Evolutionary conservation across 2,797 vertebrate genomes (phyloP), one percentile per base, ranked within the genome.

Genomic region (Parambassis ranga): DNA sequence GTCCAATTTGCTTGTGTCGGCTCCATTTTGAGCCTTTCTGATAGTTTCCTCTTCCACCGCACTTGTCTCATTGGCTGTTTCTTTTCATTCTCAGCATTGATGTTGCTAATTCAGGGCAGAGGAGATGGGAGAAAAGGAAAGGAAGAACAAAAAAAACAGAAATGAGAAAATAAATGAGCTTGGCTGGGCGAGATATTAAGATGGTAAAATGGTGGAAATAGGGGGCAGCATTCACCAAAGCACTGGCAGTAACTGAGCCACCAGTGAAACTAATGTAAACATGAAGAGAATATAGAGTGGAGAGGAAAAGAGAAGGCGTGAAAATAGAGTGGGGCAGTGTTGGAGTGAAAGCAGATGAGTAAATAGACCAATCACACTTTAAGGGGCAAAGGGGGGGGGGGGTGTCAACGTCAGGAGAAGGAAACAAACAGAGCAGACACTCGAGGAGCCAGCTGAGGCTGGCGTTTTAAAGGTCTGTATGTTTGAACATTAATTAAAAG

Each of bases 401-500:
- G 35, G 49, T 26, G 61, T 18, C 36, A 52, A 66, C 3, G 43
- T 30, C 24, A 23, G 44, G 30, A 37, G 61, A 43, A 35, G 35
- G 55, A 62, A 76, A 68, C 60, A 75, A 79, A 79, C 26, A 26
- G 33, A 65, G 51, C 13, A 16, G 37, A 65, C 62, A 58, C 26
- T 41, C 1, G 69, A 31, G 60, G 52, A 33, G 52, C 44, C 36
- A 62, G 71, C 72, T 57, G 71, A 70, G 75, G 63, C 22, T 47
- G 70, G 41, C 32, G 30, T 82, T 82, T 90, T 89, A 91, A 91
- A 91, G 90, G 89, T 90, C 87, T 58, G 71, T 85, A 75, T 80
- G 46, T 89, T 90, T 88, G 89, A 91, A 90, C 90, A 76, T 91
- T 94, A 93, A 95, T 95, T 93, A 94, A 93, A 93, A 91, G 90